A percentile compares a stretch with the other conserved stretches of the same genome.
Evolutionary conservation across 1,140 invertebrate species (phyloP).

Genomic region (Apis dorsata): DNA sequence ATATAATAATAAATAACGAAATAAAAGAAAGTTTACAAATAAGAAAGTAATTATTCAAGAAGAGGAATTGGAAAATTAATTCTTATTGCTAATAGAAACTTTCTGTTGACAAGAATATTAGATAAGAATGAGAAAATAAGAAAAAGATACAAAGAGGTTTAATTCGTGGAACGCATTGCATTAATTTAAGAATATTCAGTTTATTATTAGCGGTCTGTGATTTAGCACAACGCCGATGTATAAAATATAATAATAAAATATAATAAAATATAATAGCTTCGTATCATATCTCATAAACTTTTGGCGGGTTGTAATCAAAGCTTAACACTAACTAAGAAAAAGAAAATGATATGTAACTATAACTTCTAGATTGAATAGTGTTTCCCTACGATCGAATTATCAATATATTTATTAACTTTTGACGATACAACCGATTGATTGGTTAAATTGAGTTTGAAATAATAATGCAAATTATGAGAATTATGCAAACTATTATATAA

Average conservation of each 20-base stretch:
- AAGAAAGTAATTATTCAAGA: constrained; percentile 34
- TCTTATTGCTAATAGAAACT: constrained; percentile 33
- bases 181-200: constrained; percentile 43
- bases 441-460: background rate
- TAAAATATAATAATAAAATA: constrained; percentile 31
- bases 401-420: constrained; percentile 12
- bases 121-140: constrained; percentile 7
- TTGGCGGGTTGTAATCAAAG: constrained; percentile 31
- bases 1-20: too few species aligned
- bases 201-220: constrained; percentile 27
- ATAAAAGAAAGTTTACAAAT: constrained; percentile 33
- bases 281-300: constrained; percentile 32
- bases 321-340: constrained; percentile 3
- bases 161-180: constrained; percentile 13
- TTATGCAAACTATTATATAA: too few species aligned
- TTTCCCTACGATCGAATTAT: background rate
- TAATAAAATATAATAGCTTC: constrained; percentile 5
- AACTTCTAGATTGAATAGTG: background rate
- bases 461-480: background rate
- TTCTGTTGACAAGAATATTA: constrained; percentile 1
- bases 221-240: background rate
- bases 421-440: constrained; percentile 11
- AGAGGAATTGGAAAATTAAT: background rate
- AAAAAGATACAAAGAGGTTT: constrained; percentile 21
- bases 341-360: constrained; percentile 12